Evolutionary conservation across 1,140 invertebrate species (phyloP).

Genomic region (Aricia agestis): DNA sequence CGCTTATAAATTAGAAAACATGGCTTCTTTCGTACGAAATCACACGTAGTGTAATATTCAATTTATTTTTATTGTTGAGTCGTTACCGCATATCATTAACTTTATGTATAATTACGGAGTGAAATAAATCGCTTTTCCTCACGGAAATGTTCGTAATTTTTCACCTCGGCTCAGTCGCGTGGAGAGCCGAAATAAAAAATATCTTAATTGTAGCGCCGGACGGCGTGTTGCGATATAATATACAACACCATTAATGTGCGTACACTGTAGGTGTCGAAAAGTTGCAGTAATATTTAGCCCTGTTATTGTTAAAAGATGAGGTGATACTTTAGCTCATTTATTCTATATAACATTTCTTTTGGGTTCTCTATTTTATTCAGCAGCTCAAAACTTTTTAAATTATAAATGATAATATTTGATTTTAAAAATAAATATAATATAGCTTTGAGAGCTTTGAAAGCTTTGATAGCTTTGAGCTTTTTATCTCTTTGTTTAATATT

Average conservation of each 20-base stretch:
- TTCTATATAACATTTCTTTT: too few relatives aligned
- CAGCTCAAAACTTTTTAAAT: too few relatives aligned
- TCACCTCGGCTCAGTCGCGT: constrained; percentile 48
- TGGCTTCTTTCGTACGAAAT: neutral
- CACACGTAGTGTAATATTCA: constrained; percentile 13
- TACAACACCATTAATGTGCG: constrained; percentile 34
- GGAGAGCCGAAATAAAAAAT: constrained; percentile 63
- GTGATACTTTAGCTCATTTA: too few relatives aligned
- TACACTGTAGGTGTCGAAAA: neutral
- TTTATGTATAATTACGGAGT: constrained; percentile 40
- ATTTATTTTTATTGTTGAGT: constrained; percentile 38
- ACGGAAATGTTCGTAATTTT: constrained; percentile 42
- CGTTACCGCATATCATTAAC: constrained; percentile 39
- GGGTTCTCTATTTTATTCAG: too few relatives aligned
- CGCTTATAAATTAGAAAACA: neutral
- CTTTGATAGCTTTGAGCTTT: too few relatives aligned
- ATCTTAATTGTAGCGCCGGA: constrained; percentile 61
- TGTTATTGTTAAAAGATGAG: too few relatives aligned
- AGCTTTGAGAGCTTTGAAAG: too few relatives aligned
- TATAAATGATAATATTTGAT: too few relatives aligned
- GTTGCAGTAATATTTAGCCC: too few relatives aligned
- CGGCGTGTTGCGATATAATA: constrained; percentile 59
- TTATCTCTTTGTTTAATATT: too few relatives aligned
- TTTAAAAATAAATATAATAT: too few relatives aligned
- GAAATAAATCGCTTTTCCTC: constrained; percentile 35